phyloP scores from a whole-genome alignment of 2,797 vertebrate genomes.

The Neomorphus geoffroyi region DNA sequence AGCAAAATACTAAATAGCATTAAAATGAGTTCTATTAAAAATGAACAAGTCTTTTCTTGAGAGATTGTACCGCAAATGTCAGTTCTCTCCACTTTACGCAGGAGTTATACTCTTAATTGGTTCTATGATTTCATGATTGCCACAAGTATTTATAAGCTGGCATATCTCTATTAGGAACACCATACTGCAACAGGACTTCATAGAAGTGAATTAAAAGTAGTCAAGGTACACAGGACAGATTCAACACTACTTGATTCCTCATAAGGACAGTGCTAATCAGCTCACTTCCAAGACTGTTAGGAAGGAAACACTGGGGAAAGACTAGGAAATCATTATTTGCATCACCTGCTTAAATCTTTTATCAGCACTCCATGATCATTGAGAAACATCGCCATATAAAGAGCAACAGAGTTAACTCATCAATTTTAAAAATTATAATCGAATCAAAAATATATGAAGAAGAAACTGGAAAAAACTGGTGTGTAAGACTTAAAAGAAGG shows the following conservation, averaged over 20 bases:
- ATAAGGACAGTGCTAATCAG: not conserved
- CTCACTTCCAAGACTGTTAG: not conserved
- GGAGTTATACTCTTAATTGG: not conserved
- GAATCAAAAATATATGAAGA: not conserved
- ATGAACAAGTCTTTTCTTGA: not conserved
- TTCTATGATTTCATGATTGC: not conserved
- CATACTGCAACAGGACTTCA: not conserved
- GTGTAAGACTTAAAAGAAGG: not conserved
- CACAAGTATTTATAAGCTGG: not conserved
- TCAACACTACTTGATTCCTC: not conserved
- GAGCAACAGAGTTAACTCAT: not conserved
- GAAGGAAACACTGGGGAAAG: not conserved
- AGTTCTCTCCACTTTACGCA: accelerated
- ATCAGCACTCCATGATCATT: not conserved
- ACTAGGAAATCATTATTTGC: not conserved
- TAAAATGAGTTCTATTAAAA: not conserved
- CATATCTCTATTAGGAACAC: not conserved
- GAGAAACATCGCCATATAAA: not conserved
- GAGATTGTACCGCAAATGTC: not conserved
- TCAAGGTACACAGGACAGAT: not conserved
- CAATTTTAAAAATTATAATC: not conserved
- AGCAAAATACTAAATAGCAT: not conserved
- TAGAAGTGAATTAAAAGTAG: not conserved
- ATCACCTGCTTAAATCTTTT: not conserved
- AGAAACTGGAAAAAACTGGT: not conserved